Percentiles rank a stretch among this genome's conserved stretches.
Evolutionary conservation across 2,888 invertebrate species (phyloP).

Genomic region (Gnatocerus cornutus): DNA sequence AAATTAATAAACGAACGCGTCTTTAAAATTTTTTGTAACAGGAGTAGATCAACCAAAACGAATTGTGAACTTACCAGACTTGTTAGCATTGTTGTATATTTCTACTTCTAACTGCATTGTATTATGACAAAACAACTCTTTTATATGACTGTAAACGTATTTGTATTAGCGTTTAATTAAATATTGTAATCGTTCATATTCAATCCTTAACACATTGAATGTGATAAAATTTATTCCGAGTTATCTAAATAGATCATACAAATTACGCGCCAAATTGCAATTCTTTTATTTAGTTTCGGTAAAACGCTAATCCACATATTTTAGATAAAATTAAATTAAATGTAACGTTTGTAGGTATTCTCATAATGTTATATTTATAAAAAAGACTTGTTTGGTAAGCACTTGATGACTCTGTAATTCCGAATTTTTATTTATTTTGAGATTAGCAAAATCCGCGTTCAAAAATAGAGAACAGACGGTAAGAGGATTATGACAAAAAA

Average conservation of each 20-base stretch:
- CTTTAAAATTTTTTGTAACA: too few relatives aligned
- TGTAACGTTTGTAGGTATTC: conserved; percentile 13
- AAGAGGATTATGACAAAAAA: too few relatives aligned
- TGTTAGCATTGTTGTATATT: conserved; percentile 7
- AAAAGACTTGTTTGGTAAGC: neutral
- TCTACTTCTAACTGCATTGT: neutral
- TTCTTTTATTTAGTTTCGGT: conserved; percentile 24
- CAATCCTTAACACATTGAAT: neutral
- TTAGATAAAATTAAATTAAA: conserved; percentile 43
- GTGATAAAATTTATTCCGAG: neutral
- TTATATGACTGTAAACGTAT: conserved; percentile 8
- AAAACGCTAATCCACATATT: conserved; percentile 25
- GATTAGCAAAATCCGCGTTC: too few relatives aligned
- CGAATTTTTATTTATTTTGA: neutral
- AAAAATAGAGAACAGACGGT: too few relatives aligned
- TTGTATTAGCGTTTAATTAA: conserved; percentile 2
- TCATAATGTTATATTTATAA: conserved; percentile 5
- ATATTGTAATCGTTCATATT: conserved; percentile 4
- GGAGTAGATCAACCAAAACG: too few relatives aligned
- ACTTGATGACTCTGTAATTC: neutral
- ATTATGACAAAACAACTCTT: neutral
- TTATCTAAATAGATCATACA: conserved; percentile 2
- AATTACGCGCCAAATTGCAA: conserved; percentile 48
- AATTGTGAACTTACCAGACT: conserved; percentile 7
- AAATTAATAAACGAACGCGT: too few relatives aligned